These are phyloP conservation scores for Harlomillsia oculata DNA, from an alignment of 1,140 invertebrate species.

Conservation along the genomic window DNA sequence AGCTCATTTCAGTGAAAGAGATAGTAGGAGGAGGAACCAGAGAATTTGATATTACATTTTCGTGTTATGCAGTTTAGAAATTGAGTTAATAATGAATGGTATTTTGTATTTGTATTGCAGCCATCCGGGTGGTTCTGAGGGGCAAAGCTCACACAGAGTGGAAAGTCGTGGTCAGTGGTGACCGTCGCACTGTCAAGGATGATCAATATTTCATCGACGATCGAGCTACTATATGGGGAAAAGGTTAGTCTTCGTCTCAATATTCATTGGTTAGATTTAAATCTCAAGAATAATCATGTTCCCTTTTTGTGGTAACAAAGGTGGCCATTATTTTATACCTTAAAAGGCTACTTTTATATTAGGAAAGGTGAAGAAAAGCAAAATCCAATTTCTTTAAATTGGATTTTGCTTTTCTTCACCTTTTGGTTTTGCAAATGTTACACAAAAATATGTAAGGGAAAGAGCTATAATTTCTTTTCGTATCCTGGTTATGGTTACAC, in stretches of 20 bases:
- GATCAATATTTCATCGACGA: conserved; percentile 76
- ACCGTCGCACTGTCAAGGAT: conserved; percentile 64
- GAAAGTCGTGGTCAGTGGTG: conserved; percentile 69
- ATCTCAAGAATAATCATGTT: too few relatives aligned
- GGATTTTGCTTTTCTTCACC: background rate
- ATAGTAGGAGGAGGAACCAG: background rate
- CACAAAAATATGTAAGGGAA: too few relatives aligned
- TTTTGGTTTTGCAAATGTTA: background rate
- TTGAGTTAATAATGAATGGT: too few relatives aligned
- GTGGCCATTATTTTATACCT: too few relatives aligned
- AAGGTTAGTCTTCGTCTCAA: conserved; percentile 48
- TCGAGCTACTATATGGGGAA: conserved; percentile 63
- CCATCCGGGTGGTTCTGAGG: conserved; percentile 60
- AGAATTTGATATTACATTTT: background rate
- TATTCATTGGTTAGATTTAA: too few relatives aligned
- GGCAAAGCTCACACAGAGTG: conserved; percentile 73
- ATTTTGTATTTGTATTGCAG: conserved; percentile 45
- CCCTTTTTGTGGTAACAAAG: too few relatives aligned
- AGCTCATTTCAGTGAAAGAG: background rate
- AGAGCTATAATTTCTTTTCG: too few relatives aligned
- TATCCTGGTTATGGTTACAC: too few relatives aligned
- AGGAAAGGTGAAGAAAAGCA: background rate
- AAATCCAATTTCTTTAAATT: background rate
- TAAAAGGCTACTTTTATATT: too few relatives aligned
- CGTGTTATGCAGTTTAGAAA: too few relatives aligned